These are phyloP conservation scores for Pachycephus smyrnensis DNA, from an alignment of 2,888 invertebrate genomes.

Conservation along the genomic window DNA sequence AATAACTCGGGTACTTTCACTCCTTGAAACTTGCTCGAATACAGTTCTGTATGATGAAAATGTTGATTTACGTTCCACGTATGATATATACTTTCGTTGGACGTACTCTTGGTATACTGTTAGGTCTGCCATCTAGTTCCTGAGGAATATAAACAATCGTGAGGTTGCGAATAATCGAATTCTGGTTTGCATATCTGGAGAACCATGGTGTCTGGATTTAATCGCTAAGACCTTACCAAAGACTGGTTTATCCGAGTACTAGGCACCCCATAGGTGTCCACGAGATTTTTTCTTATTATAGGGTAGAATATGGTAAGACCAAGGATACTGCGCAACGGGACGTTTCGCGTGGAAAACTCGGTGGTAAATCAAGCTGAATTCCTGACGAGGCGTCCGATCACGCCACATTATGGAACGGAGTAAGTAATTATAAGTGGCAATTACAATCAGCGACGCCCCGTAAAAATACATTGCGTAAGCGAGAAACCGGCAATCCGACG, in stretches of 20 bases:
- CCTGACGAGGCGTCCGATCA: conserved; percentile 19
- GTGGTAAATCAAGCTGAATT: conserved; percentile 22
- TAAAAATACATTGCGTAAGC: conserved; percentile 41
- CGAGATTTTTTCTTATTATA: background rate
- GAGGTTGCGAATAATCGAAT: background rate
- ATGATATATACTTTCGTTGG: background rate
- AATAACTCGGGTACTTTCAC: conserved; percentile 1
- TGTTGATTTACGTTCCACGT: background rate
- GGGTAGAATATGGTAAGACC: conserved; percentile 17
- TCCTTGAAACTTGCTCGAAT: background rate
- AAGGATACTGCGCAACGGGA: conserved; percentile 5
- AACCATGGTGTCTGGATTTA: background rate
- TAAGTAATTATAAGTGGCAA: conserved; percentile 42
- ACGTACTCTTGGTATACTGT: background rate
- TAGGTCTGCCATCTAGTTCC: background rate
- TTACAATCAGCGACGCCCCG: conserved; percentile 47
- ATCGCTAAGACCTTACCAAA: background rate
- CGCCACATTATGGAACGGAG: conserved; percentile 29
- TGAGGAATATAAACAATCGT: background rate
- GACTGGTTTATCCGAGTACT: background rate
- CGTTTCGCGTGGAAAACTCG: conserved; percentile 10
- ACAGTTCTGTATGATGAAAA: background rate
- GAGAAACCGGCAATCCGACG: conserved; percentile 21
- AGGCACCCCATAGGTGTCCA: background rate
- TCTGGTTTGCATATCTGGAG: background rate